These are phyloP conservation scores for Rhaphigaster nebulosa DNA, from an alignment of 2,888 invertebrate genomes.

Conservation along the genomic window DNA sequence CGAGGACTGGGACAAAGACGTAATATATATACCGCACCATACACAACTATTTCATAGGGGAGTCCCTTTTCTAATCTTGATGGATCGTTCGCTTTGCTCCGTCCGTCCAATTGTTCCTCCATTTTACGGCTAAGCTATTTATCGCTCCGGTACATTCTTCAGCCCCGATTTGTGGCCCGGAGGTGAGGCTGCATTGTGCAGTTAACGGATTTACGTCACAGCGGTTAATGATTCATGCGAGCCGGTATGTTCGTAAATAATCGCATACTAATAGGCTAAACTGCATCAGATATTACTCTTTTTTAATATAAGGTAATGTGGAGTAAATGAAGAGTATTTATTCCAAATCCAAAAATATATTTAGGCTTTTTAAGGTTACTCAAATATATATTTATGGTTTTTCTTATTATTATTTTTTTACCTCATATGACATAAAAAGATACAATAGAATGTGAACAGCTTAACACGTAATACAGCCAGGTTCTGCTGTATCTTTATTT, in stretches of 20 bases:
- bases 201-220: not conserved
- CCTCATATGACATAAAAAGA: no score
- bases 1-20: conserved; percentile 46
- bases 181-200: not conserved
- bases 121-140: conserved; percentile 28
- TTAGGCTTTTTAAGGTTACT: no score
- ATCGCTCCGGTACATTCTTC: not conserved
- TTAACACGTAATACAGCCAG: no score
- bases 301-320: no score
- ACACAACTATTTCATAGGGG: conserved; percentile 42
- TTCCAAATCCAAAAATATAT: no score
- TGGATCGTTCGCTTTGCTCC: conserved; percentile 15
- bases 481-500: no score
- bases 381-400: no score
- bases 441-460: no score
- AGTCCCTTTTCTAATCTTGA: not conserved
- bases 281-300: no score
- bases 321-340: no score
- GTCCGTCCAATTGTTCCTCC: not conserved
- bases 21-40: conserved; percentile 32
- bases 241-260: not conserved
- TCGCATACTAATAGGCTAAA: not conserved
- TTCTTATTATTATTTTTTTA: no score
- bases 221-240: not conserved
- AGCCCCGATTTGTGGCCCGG: not conserved